phyloP scores from a whole-genome alignment of 2,113 vertebrate species.

The Psilopogon haemacephalus region DNA sequence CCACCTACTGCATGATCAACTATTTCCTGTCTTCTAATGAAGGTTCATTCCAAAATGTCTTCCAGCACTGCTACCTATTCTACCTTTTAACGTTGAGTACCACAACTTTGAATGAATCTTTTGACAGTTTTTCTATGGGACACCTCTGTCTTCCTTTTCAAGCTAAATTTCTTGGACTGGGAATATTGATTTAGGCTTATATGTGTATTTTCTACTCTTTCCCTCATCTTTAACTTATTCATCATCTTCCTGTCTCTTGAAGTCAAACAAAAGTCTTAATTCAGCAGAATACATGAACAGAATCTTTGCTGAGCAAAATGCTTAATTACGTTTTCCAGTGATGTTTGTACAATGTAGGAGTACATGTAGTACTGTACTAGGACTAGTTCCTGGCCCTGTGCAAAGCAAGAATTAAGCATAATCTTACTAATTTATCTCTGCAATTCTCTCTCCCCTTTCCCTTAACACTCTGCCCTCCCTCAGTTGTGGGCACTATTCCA shows the following conservation, averaged over 20 bases:
- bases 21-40: not conserved
- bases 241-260: not conserved
- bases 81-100: not conserved
- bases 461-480: not conserved
- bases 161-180: not conserved
- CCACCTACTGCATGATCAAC: not conserved
- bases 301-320: constrained; percentile 18
- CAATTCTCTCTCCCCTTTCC: not conserved
- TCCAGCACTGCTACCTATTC: not conserved
- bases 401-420: not conserved
- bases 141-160: not conserved
- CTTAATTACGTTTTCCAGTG: not conserved
- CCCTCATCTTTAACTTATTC: not conserved
- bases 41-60: not conserved
- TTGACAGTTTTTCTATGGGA: not conserved
- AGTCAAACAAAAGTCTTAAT: constrained; percentile 1
- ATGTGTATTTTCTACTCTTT: not conserved
- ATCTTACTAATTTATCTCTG: not conserved
- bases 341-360: not conserved
- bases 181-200: not conserved
- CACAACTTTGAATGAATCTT: not conserved
- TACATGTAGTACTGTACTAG: not conserved
- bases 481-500: not conserved
- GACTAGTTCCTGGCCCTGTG: not conserved
- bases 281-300: not conserved